Conservation (phyloP, 2,113 vertebrate species). For the Petrocephalus zakoni region DNA sequence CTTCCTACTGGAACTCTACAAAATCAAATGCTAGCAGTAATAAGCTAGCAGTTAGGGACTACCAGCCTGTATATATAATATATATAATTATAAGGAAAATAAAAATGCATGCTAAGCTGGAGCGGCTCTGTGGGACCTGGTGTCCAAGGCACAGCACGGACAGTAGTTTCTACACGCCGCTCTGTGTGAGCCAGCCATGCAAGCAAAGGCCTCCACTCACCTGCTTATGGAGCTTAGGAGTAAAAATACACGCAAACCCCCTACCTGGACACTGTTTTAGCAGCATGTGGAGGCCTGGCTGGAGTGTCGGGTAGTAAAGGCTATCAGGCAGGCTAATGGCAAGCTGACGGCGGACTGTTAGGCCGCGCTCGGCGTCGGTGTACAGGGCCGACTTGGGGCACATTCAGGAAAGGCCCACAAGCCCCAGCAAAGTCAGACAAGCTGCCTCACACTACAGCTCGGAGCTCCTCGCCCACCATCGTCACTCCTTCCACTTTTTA, state of each 20-base stretch:
- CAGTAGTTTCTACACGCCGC: neutral
- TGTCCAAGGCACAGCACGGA: neutral
- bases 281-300: neutral
- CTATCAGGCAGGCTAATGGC: neutral
- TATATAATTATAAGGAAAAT: neutral
- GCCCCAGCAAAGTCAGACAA: slow-evolving; percentile 14
- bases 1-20: neutral
- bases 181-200: neutral
- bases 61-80: neutral
- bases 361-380: neutral
- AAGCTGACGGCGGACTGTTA: neutral
- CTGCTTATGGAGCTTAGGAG: neutral
- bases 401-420: neutral
- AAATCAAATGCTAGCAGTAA: neutral
- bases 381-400: too few relatives aligned
- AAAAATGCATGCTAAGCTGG: neutral
- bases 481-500: slow-evolving; percentile 33
- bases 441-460: neutral
- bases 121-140: neutral
- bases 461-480: slow-evolving; percentile 23
- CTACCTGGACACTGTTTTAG: neutral
- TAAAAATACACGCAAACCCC: neutral
- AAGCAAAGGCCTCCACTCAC: neutral
- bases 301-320: neutral
- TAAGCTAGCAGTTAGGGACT: neutral